Evolutionary conservation across 2,797 vertebrate genomes (phyloP).

Genomic region (Zenarchopterus dispar): DNA sequence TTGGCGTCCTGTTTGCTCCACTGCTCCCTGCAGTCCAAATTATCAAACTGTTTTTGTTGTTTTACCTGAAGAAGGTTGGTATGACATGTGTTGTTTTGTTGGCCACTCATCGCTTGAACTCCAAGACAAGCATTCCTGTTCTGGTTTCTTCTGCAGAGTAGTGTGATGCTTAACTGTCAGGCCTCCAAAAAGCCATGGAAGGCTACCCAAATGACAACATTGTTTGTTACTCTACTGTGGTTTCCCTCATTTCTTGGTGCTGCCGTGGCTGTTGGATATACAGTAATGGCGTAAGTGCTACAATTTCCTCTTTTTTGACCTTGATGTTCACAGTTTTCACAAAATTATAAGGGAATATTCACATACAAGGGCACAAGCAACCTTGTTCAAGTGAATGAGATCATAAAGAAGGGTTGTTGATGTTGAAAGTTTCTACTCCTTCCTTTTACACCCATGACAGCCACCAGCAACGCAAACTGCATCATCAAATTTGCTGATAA

Average conservation of each 20-base stretch:
- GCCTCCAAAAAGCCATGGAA: conserved; percentile 87
- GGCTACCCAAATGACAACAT: conserved; percentile 85
- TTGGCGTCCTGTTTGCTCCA: conserved; percentile 87
- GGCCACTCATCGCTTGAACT: not conserved
- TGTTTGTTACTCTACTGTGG: conserved; percentile 86
- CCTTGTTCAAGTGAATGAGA: too few species aligned
- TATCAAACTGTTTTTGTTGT: conserved; percentile 87
- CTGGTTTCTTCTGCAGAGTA: conserved; percentile 72
- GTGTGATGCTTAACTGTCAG: conserved; percentile 88
- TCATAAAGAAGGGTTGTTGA: too few species aligned
- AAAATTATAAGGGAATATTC: too few species aligned
- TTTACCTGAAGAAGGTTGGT: conserved; percentile 89
- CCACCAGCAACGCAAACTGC: too few species aligned
- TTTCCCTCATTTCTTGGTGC: conserved; percentile 88
- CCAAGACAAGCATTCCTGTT: not conserved
- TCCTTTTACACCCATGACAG: too few species aligned
- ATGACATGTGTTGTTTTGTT: not conserved
- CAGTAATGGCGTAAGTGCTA: conserved; percentile 86
- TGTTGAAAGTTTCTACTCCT: too few species aligned
- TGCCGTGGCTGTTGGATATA: conserved; percentile 77
- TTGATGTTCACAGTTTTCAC: not conserved
- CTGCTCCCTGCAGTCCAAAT: conserved; percentile 87
- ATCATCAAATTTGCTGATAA: too few species aligned
- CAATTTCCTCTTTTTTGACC: not conserved
- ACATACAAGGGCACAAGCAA: too few species aligned